Evolutionary conservation across 2,888 invertebrate species (phyloP), one percentile per base, ranked within the genome.

Genomic region (Eulithis testata): DNA sequence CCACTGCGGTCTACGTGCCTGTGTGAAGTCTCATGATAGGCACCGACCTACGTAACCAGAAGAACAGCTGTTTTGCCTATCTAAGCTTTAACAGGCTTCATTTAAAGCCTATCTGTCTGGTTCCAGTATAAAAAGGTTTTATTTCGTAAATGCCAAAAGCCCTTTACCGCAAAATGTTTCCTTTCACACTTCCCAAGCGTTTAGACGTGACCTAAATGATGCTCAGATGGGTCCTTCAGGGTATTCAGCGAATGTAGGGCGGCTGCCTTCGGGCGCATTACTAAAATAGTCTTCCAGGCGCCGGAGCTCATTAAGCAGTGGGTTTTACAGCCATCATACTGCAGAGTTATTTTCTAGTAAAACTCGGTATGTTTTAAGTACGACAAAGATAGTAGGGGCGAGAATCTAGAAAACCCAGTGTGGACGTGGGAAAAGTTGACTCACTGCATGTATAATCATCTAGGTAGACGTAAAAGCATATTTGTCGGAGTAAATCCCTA

Each of bases 181-280:
- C 70, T 65, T 65, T 51, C 59, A 66, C 65, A 73, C 71, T 59
- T 63, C 66, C 53, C 14, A 51, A 67, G 66, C 63, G 63, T 59
- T 66, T 50, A 67, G 72, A 72, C 77, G 80, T 81, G 85, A 86
- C 86, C 86, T 77, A 83, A 84, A 86, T 85, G 77, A 79, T 72
- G 74, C 69, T 76, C 63, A 65, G 66, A 53, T 54, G 68, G 79
- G 79, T 84, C 85, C 85, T 86, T 80, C 36, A 60, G 76, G 73
- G 72, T 79, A 79, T 82, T 78, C 73, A 81, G 63, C 72, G 73
- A 72, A 79, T 75, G 71, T 79, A 75, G 81, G 78, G 65, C 76
- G 73, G 60, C 71, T 73, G 62, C 73, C 74, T 70, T 47, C 63
- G 59, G 77, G 78, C 74, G 56, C 37, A 60, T 69, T 65, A 56